Evolutionary conservation across 2,888 invertebrate genomes (phyloP), one percentile per base, ranked within the genome.

Genomic region (Leuctra nigra): DNA sequence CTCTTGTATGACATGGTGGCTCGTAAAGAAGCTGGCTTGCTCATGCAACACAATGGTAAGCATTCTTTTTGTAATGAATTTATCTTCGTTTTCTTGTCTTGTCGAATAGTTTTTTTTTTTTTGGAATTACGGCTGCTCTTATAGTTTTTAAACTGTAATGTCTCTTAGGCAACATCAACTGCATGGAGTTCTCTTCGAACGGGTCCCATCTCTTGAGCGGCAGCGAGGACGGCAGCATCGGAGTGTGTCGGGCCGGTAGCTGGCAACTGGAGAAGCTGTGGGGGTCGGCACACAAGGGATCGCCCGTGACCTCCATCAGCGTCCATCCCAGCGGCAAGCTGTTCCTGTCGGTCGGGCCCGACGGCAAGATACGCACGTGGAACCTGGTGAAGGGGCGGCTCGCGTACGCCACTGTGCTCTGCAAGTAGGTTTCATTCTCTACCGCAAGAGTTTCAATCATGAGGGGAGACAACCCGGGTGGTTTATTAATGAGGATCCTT

Each of bases 321-420:
- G 78, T 95, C 48, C 96, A 97, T 76, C 90, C 93, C 1, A 85
- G 86, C 65, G 93, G 93, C 13, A 94, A 93, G 73, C 67, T 96
- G 62, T 91, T 92, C 0, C 73, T 97, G 7, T 88, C 93, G 11
- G 79, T 94, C 36, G 92, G 94, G 14, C 82, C 81, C 50, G 95
- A 97, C 72, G 82, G 82, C 64, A 85, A 87, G 4, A 71, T 97
- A 46, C 77, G 86, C 66, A 95, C 95, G 2, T 97, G 97, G 97
- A 95, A 97, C 75, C 76, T 97, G 60, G 78, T 96, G 1, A 94
- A 92, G 71, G 96, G 95, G 0, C 80, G 93, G 59, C 84, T 85
- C 64, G 95, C 94, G 0, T 96, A 90, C 70, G 85, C 87, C 1
- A 89, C 88, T n/a, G 93, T 94, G 70, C 75, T 95, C 29, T 82